A percentile compares a stretch with the other conserved stretches of the same genome.
phyloP scores from a whole-genome alignment of 2,797 vertebrate species.

The Sebastes dallii region DNA sequence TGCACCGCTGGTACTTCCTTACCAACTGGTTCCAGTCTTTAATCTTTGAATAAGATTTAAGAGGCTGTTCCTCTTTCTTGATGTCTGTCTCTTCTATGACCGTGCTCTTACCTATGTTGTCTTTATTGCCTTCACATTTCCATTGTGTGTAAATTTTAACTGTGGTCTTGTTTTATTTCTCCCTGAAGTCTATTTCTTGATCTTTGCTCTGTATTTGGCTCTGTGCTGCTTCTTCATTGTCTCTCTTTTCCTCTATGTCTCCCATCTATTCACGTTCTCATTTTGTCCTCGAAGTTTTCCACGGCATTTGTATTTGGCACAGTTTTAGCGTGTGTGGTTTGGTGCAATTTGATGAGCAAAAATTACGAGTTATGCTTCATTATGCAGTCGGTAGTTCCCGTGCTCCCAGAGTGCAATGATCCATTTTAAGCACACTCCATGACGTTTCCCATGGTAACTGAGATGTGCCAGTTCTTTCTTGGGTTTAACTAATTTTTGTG shows the following conservation, averaged over 20 bases:
- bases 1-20: slow-evolving; percentile 14
- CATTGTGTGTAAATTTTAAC: slow-evolving; percentile 1
- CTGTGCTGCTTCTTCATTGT: background rate
- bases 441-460: background rate
- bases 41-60: slow-evolving; percentile 36
- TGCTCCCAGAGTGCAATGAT: background rate
- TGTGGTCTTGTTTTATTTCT: background rate
- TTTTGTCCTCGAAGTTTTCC: background rate
- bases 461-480: background rate
- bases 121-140: background rate
- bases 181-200: background rate
- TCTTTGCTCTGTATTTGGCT: background rate
- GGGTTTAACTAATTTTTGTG: background rate
- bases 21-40: slow-evolving; percentile 11
- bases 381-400: background rate
- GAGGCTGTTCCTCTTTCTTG: background rate
- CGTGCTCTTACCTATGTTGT: background rate
- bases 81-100: background rate
- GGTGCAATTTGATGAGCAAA: background rate
- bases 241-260: background rate
- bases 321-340: background rate
- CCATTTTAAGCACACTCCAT: background rate
- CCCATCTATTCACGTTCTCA: background rate
- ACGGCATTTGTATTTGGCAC: background rate
- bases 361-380: background rate